Evolutionary conservation across 2,113 vertebrate species (phyloP).

Genomic region (Pelecanoides urinatrix): DNA sequence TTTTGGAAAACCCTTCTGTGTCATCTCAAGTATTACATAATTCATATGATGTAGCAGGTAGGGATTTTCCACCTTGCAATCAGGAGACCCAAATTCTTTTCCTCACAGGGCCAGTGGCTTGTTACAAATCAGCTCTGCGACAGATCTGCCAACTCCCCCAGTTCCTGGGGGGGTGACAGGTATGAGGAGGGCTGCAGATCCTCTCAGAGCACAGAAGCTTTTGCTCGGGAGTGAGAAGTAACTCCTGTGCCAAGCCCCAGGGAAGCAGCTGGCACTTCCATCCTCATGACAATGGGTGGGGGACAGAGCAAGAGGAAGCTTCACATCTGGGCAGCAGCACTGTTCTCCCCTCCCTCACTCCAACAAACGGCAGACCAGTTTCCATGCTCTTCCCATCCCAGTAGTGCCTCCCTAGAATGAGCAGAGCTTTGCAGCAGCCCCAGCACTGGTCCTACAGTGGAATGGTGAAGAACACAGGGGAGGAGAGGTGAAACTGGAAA

Average conservation of each 20-base stretch:
- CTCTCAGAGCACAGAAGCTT: neutral
- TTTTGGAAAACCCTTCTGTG: neutral
- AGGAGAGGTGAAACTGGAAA: neutral
- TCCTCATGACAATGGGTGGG: neutral
- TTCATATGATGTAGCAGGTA: neutral
- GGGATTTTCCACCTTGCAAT: neutral
- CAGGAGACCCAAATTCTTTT: neutral
- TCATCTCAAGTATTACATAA: no score
- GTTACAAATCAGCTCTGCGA: neutral
- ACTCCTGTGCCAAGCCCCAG: neutral
- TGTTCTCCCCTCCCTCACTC: no score
- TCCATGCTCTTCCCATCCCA: neutral
- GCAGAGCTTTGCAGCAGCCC: neutral
- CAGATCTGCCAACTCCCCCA: no score
- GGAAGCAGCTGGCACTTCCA: neutral
- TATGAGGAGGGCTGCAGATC: neutral
- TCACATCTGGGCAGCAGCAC: neutral
- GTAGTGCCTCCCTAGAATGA: neutral
- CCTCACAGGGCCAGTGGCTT: rapidly evolving
- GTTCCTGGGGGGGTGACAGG: neutral
- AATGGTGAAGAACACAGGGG: neutral
- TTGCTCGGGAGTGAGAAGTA: neutral
- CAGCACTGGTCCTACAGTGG: neutral
- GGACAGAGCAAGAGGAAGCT: neutral
- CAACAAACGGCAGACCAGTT: neutral